phyloP scores from a whole-genome alignment of 1,140 invertebrate species.

The Marisa cornuarietis region DNA sequence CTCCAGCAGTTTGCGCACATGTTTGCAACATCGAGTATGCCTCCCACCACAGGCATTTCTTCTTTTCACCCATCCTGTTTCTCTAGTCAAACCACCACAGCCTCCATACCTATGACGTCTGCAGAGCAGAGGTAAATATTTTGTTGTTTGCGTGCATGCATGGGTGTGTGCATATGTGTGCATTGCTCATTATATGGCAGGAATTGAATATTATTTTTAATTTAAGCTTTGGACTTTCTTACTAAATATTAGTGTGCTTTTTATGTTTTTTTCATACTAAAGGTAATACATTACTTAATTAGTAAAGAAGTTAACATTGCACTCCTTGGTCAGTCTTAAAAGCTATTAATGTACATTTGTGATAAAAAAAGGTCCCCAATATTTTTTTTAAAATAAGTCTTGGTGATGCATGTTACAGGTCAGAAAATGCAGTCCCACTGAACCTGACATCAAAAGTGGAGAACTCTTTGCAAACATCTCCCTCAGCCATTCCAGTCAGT shows the following conservation, averaged over 20 bases:
- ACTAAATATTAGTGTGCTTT: too few species aligned
- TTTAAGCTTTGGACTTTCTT: too few species aligned
- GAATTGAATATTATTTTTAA: too few species aligned
- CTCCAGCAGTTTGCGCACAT: conserved; percentile 48
- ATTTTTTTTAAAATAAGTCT: too few species aligned
- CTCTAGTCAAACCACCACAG: neutral
- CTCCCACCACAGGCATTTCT: neutral
- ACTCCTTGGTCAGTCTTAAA: too few species aligned
- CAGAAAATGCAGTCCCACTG: conserved; percentile 6
- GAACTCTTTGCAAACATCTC: neutral
- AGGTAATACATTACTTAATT: too few species aligned
- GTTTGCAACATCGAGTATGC: conserved; percentile 17
- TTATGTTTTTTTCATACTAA: too few species aligned
- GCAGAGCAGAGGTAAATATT: neutral
- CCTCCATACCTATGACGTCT: neutral
- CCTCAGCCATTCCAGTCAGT: too few species aligned
- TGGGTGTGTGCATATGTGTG: neutral
- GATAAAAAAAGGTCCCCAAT: too few species aligned
- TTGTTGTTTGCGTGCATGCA: neutral
- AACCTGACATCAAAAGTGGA: conserved; percentile 23
- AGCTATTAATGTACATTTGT: too few species aligned
- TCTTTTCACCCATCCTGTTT: neutral
- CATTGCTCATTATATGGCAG: too few species aligned
- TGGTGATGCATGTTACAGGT: neutral
- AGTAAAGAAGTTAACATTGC: too few species aligned